These are phyloP conservation scores for Drosophila pseudoananassae DNA, from an alignment of 1,140 invertebrate species.

Conservation along the genomic window DNA sequence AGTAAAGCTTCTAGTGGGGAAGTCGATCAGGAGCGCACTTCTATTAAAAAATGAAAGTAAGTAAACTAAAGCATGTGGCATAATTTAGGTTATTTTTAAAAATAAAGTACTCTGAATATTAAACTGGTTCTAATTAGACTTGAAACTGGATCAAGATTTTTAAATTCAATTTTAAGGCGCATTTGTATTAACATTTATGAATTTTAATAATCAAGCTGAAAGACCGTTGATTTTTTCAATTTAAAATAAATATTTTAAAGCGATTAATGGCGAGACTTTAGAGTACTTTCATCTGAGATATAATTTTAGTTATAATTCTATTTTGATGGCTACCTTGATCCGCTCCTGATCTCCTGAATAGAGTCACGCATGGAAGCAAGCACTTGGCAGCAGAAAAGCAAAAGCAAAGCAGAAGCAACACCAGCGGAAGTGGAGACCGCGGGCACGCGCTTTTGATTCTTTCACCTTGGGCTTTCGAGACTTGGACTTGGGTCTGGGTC, in stretches of 20 bases:
- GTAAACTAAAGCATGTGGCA: neutral
- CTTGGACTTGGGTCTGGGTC: conserved; percentile 28
- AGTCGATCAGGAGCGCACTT: conserved; percentile 31
- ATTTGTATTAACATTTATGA: neutral
- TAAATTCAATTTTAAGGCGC: neutral
- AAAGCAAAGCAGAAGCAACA: conserved; percentile 5
- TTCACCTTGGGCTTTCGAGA: conserved; percentile 25
- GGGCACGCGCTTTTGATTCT: conserved; percentile 67
- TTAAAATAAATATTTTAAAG: neutral
- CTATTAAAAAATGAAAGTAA: neutral
- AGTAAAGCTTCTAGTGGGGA: conserved; percentile 33
- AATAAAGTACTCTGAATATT: neutral
- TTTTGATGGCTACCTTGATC: conserved; percentile 18
- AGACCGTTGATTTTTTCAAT: neutral
- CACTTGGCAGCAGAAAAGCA: conserved; percentile 41
- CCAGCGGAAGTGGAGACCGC: conserved; percentile 65
- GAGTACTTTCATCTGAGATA: neutral
- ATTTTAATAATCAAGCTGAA: neutral
- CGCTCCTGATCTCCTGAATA: conserved; percentile 58
- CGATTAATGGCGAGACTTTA: neutral
- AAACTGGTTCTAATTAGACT: conserved; percentile 17
- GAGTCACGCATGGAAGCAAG: conserved; percentile 65
- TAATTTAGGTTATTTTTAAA: neutral
- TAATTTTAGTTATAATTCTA: neutral
- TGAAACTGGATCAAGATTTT: conserved; percentile 4